These are phyloP conservation scores for Ivindomyrus marchei DNA, from an alignment of 2,113 vertebrate genomes.

Conservation along the genomic window DNA sequence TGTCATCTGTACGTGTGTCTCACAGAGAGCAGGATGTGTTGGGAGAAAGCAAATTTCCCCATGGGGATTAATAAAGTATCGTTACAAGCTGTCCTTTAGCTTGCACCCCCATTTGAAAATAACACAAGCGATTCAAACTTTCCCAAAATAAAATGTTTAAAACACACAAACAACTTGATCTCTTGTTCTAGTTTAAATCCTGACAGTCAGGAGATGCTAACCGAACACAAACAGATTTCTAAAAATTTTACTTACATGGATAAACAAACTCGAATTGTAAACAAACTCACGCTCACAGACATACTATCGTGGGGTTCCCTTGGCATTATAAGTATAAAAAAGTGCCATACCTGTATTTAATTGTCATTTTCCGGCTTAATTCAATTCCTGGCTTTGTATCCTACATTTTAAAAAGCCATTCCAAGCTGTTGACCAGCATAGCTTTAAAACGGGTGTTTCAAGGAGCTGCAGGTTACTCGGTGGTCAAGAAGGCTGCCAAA, in stretches of 20 bases:
- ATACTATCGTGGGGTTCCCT: not conserved
- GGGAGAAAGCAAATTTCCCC: not conserved
- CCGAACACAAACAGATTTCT: not conserved
- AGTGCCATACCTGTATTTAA: too few relatives aligned
- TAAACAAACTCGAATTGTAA: not conserved
- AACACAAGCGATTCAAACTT: too few relatives aligned
- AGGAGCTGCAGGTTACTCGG: too few relatives aligned
- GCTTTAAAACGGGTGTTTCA: too few relatives aligned
- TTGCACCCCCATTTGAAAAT: too few relatives aligned
- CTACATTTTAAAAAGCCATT: too few relatives aligned
- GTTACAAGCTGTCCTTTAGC: not conserved
- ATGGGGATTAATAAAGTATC: not conserved
- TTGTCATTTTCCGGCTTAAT: too few relatives aligned
- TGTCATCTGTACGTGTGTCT: not conserved
- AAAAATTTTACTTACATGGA: not conserved
- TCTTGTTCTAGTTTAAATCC: not conserved
- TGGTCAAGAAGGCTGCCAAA: too few relatives aligned
- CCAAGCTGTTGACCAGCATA: too few relatives aligned
- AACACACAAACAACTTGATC: not conserved
- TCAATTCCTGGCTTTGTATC: too few relatives aligned
- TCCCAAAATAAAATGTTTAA: not conserved
- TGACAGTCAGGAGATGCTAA: not conserved
- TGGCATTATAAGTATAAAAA: not conserved
- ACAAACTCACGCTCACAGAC: not conserved
- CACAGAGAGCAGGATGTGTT: not conserved